Evolutionary conservation across 2,113 vertebrate species (phyloP), one percentile per base, ranked within the genome.

Genomic region (Grus americana): DNA sequence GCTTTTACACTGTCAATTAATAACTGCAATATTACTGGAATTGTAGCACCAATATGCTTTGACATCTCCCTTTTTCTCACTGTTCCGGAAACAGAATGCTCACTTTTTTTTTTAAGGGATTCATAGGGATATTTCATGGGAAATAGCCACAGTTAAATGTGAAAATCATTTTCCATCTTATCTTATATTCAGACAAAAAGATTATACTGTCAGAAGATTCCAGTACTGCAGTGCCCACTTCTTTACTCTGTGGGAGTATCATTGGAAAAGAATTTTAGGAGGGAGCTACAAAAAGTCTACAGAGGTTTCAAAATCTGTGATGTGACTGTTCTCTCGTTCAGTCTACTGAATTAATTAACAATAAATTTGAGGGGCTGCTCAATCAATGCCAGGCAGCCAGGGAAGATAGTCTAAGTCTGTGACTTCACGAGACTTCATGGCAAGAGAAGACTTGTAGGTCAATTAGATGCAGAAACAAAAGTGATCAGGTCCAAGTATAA

Each of bases 401-500:
- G 20, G 46, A 76, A 29, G 16, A 17, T 59, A 12, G 0, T 78
- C 19, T 47, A 42, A 50, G 32, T 42, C 29, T 5, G 3, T 74
- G 55, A 61, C 40, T 65, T 83, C 7, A 12, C 44, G 49, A 24
- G 40, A n/a, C 50, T 90, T 71, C 5, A 8, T 55, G 38, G 36
- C 42, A 81, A 62, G 23, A 66, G 44, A 52, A 49, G 34, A 34
- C 10, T 22, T 73, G 2, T 7, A 46, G 21, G 32, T 54, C 67
- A 66, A 0, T 40, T 54, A 55, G 42, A 24, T 74, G 46, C 12
- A 81, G 65, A 67, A 92, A 58, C 21, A 71, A 46, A 80, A 86
- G 15, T 0, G 0, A 10, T 70, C 12, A 42, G 15, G 27, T 86
- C 13, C 24, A 59, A 40, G 6, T 54, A 7, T 49, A 40, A 36